Base-by-base conservation (phyloP, 2,797 vertebrate species). In the Pangasius macronema region DNA sequence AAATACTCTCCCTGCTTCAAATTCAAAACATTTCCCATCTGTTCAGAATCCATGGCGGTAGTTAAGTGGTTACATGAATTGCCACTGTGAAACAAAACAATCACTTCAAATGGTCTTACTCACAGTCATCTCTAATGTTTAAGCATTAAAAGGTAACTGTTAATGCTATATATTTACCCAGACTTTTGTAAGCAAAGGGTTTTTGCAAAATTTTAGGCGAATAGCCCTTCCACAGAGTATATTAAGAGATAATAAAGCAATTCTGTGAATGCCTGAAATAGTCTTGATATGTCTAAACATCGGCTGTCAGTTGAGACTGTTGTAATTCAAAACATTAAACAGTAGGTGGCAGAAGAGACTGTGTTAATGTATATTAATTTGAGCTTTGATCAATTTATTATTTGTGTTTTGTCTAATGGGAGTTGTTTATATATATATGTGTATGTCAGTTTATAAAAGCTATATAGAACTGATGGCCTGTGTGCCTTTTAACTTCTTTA, bases 271-370 rank as follows among this genome's bases (percentile, higher is more conserved):
- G 24, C 13, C 5, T 51, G 14, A 73, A 73, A 30, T 24, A 3
- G 9, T 49, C 20, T 72, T 67, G 14, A 16, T n/a, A 79, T 33
- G n/a, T 24, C 4, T 24, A 57, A 22, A 1, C 8, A n/a, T 18
- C 20, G 30, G 33, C 11, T 59, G 42, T 42, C 4, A 73, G 13
- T 16, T 53, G 9, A 3, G 18, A 79, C 75, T 81, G 36, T 24
- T 83, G 85, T 82, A 83, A 55, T 88, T 85, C 16, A 42, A 79
- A 4, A 33, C 7, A 76, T 42, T 53, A 30, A 83, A 82, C 90
- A 89, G 61, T 5, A 90, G 89, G 75, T 80, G 86, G 85, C 88
- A 87, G 77, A 83, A 80, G 39, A 85, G 89, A 49, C 59, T 75
- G 33, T 14, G 72, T 65, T 55, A 3, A 53, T 27, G 27, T 51